These are phyloP conservation scores for Mnemiopsis leidyi DNA, from an alignment of 37 sponge, comb jelly and placozoan species.

Conservation along the genomic window DNA sequence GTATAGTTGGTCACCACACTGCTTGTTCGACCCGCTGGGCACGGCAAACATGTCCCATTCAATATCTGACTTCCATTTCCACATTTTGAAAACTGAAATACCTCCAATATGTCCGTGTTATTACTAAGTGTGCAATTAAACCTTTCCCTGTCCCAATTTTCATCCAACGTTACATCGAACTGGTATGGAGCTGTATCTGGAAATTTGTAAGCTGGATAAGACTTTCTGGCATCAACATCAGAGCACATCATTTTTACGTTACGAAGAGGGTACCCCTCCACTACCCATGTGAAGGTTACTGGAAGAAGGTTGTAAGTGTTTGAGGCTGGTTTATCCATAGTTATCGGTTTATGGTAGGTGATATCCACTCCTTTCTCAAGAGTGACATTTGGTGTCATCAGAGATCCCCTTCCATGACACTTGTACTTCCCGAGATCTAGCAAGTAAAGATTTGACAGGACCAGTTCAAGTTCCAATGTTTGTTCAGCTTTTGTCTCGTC, in stretches of 20 bases:
- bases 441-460: neutral
- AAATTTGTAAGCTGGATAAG: neutral
- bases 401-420: neutral
- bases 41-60: neutral
- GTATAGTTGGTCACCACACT: neutral
- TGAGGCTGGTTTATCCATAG: neutral
- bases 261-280: neutral
- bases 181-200: neutral
- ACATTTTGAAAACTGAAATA: neutral
- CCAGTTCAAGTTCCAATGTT: neutral
- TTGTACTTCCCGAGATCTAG: neutral
- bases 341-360: neutral
- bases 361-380: neutral
- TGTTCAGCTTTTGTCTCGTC: neutral
- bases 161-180: neutral
- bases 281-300: neutral
- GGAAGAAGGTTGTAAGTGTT: neutral
- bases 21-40: neutral
- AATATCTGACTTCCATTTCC: neutral
- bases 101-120: neutral
- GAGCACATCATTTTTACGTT: neutral
- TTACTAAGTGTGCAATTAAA: neutral
- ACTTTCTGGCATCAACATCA: neutral
- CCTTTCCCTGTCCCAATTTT: neutral
- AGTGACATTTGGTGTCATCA: neutral